A percentile compares a stretch with the other conserved stretches of the same genome.
These are phyloP conservation scores for Punctoribates punctum DNA, from an alignment of 2,888 invertebrate genomes.

Conservation along the genomic window DNA sequence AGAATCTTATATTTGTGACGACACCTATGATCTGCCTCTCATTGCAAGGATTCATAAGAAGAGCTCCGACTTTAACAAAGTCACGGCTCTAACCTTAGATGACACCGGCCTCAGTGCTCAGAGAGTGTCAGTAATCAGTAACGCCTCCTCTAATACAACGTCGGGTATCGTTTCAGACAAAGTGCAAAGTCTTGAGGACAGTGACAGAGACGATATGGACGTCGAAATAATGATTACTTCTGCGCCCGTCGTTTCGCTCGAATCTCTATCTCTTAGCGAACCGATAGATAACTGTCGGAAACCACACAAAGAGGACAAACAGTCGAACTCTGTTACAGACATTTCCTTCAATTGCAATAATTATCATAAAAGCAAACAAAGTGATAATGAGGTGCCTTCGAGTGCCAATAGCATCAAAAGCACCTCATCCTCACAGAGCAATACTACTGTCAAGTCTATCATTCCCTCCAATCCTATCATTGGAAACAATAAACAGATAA, in stretches of 20 bases:
- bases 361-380: slow-evolving; percentile 12
- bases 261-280: slow-evolving; percentile 42
- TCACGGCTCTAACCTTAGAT: background rate
- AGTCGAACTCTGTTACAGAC: slow-evolving; percentile 36
- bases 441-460: slow-evolving; percentile 13
- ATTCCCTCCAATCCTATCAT: background rate
- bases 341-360: slow-evolving; percentile 31
- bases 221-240: slow-evolving; percentile 32
- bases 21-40: background rate
- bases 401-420: slow-evolving; percentile 28
- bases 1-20: slow-evolving; percentile 28
- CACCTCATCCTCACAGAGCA: slow-evolving; percentile 3
- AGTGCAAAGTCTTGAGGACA: slow-evolving; percentile 88
- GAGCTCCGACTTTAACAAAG: slow-evolving; percentile 14
- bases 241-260: slow-evolving; percentile 41
- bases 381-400: slow-evolving; percentile 22
- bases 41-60: background rate
- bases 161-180: slow-evolving; percentile 94
- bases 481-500: background rate
- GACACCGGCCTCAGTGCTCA: slow-evolving; percentile 61
- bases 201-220: slow-evolving; percentile 55
- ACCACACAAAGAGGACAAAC: slow-evolving; percentile 11
- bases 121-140: slow-evolving; percentile 82
- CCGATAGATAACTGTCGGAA: slow-evolving; percentile 15
- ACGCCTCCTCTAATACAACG: slow-evolving; percentile 92